Evolutionary conservation across 2,113 vertebrate genomes (phyloP).

Genomic region (Rhinolophus ferrumequinum): DNA sequence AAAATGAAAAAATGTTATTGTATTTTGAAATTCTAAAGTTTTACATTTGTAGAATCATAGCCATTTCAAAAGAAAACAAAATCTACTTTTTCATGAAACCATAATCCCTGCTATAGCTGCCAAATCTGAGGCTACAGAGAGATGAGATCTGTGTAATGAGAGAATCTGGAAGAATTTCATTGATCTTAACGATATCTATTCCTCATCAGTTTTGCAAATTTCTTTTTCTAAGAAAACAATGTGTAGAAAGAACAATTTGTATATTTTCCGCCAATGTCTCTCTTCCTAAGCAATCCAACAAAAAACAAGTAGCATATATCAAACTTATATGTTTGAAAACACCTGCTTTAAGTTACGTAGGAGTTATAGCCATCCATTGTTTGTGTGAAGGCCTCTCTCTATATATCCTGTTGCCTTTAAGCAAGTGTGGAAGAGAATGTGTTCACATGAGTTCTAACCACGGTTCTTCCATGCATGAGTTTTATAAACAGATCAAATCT

Average conservation of each 20-base stretch:
- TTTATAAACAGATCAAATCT: conserved; percentile 70
- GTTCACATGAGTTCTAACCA: conserved; percentile 52
- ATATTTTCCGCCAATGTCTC: background rate
- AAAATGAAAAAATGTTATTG: conserved; percentile 57
- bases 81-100: background rate
- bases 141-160: background rate
- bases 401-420: background rate
- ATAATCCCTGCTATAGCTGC: background rate
- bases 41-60: conserved; percentile 54
- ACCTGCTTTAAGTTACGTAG: conserved; percentile 34
- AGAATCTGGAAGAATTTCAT: background rate
- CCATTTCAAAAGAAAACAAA: background rate
- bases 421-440: background rate
- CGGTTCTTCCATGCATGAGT: conserved; percentile 55
- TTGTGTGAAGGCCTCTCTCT: background rate
- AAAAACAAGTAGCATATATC: background rate
- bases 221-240: conserved; percentile 16
- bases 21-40: conserved; percentile 70
- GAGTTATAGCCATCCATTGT: background rate
- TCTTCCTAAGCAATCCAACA: conserved; percentile 1
- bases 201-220: background rate
- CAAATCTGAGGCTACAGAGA: background rate
- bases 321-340: background rate
- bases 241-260: background rate
- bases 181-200: background rate